Conservation (phyloP, 2,888 invertebrate species). For the Ornithoptera priamus region DNA sequence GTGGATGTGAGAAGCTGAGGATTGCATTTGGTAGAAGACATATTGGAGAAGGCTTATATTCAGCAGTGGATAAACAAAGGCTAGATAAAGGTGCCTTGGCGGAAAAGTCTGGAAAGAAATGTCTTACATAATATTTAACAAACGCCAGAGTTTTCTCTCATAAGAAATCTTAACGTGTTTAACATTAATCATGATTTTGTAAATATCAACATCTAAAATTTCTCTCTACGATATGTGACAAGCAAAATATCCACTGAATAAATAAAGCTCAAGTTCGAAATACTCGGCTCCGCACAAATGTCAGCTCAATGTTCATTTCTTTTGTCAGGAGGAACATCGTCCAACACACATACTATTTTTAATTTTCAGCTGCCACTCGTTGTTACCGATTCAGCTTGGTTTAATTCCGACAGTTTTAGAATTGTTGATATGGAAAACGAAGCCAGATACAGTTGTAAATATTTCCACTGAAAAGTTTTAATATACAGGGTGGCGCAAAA, state of each 20-base stretch:
- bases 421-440: neutral
- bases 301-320: constrained; percentile 3
- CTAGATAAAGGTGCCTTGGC: too few relatives aligned
- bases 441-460: neutral
- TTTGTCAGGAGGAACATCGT: constrained; percentile 10
- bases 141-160: neutral
- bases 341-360: constrained; percentile 9
- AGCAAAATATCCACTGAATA: neutral
- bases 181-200: neutral
- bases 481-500: neutral
- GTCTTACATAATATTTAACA: neutral
- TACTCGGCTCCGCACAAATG: neutral
- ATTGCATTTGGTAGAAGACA: too few relatives aligned
- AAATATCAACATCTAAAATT: neutral
- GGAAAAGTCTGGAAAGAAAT: too few relatives aligned
- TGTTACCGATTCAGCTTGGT: constrained; percentile 9
- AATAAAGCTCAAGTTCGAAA: neutral
- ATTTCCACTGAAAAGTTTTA: neutral
- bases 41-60: too few relatives aligned
- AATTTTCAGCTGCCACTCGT: constrained; percentile 19
- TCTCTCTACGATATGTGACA: neutral
- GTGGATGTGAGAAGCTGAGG: too few relatives aligned
- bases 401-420: constrained; percentile 6
- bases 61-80: too few relatives aligned
- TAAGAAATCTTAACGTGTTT: neutral